phyloP scores from a whole-genome alignment of 2,113 vertebrate genomes.

The Nettapus auritus region DNA sequence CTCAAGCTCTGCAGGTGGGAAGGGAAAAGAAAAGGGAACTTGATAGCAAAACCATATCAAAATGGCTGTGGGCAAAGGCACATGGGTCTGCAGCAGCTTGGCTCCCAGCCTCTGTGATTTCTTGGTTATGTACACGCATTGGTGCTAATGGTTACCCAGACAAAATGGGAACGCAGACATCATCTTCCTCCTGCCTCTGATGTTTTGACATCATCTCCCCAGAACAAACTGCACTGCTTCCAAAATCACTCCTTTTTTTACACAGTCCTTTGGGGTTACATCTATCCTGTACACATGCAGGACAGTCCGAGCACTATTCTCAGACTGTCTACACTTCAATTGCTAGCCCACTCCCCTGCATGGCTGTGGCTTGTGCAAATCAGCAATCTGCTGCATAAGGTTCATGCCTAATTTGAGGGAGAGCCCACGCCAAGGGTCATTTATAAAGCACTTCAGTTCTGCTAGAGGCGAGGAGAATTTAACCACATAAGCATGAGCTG shows the following conservation, averaged over 20 bases:
- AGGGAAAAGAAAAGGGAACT: neutral
- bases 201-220: neutral
- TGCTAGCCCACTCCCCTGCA: neutral
- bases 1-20: neutral
- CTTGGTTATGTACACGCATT: neutral
- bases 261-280: neutral
- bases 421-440: neutral
- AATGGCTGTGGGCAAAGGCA: neutral
- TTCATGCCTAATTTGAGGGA: neutral
- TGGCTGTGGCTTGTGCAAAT: neutral
- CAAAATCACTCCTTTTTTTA: neutral
- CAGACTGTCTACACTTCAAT: neutral
- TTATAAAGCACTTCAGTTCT: neutral
- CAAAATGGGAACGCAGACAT: neutral
- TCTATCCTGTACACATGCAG: neutral
- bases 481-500: neutral
- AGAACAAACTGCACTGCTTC: neutral
- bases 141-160: neutral
- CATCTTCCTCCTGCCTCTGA: neutral
- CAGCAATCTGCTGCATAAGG: neutral
- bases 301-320: neutral
- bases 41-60: neutral
- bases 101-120: neutral
- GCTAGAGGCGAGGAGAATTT: neutral
- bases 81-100: neutral